Percentiles rank a stretch among this genome's conserved stretches.
phyloP scores from a whole-genome alignment of 2,797 vertebrate species.

The Xenentodon cancila region DNA sequence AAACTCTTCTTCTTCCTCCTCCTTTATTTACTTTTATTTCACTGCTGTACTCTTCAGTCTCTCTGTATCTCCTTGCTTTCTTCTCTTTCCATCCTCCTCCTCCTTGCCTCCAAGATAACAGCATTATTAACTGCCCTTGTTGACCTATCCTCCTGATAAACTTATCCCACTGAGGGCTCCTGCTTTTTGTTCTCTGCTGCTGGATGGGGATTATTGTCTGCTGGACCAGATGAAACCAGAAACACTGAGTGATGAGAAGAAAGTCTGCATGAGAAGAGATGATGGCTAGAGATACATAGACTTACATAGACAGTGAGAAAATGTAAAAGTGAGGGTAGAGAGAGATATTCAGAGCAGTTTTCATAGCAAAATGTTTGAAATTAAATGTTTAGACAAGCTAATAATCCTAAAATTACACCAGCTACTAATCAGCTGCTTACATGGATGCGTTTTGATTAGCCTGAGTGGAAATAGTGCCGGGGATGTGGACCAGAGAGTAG shows the following conservation, averaged over 20 bases:
- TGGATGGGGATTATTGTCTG: conserved; percentile 64
- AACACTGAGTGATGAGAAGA: conserved; percentile 58
- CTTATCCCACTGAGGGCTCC: conserved; percentile 64
- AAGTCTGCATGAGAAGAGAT: conserved; percentile 53
- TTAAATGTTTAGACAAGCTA: conserved; percentile 65
- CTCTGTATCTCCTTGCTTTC: conserved; percentile 21
- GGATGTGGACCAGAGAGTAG: conserved; percentile 75
- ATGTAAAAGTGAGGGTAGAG: conserved; percentile 7
- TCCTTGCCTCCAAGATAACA: conserved; percentile 71
- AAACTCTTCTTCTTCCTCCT: conserved; percentile 29
- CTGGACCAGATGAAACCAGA: conserved; percentile 56
- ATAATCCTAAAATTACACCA: conserved; percentile 78
- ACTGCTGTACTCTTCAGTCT: conserved; percentile 27
- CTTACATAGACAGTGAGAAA: conserved; percentile 9
- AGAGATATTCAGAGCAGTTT: conserved; percentile 18
- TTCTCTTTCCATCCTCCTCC: conserved; percentile 22
- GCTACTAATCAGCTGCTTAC: conserved; percentile 79
- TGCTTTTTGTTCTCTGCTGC: conserved; percentile 58
- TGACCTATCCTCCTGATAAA: conserved; percentile 78
- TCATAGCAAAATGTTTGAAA: conserved; percentile 42
- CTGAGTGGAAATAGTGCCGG: conserved; percentile 59
- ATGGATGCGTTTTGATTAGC: conserved; percentile 70
- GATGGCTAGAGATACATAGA: conserved; percentile 31
- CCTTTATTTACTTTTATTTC: conserved; percentile 65
- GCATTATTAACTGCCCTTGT: conserved; percentile 79